Evolutionary conservation across 1,140 invertebrate genomes (phyloP).

Genomic region (Drosophila elegans): DNA sequence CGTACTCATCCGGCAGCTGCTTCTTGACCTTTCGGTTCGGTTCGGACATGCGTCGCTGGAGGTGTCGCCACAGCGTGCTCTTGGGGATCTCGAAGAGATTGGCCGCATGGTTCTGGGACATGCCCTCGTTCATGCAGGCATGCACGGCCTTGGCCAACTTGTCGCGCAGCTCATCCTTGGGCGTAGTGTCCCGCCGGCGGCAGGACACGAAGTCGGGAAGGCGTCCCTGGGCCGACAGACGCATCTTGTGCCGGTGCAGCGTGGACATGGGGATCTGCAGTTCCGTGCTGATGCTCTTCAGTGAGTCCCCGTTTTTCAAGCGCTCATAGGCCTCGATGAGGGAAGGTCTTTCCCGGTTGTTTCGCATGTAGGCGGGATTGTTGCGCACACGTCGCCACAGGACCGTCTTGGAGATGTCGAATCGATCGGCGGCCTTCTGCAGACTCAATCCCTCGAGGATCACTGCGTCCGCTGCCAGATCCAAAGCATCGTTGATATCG

Average conservation of each 20-base stretch:
- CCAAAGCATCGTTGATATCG: constrained; percentile 82
- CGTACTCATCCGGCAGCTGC: constrained; percentile 60
- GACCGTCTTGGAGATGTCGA: constrained; percentile 87
- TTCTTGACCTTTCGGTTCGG: constrained; percentile 63
- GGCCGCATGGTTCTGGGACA: constrained; percentile 87
- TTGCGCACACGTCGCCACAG: constrained; percentile 87
- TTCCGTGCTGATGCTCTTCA: constrained; percentile 86
- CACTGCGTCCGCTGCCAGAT: constrained; percentile 86
- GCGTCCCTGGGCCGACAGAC: constrained; percentile 86
- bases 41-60: constrained; percentile 84
- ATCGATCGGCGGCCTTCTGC: constrained; percentile 86
- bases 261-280: constrained; percentile 87
- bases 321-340: constrained; percentile 86
- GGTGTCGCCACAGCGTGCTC: constrained; percentile 87
- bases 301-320: constrained; percentile 86
- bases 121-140: constrained; percentile 86
- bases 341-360: constrained; percentile 85
- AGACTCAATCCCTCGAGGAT: constrained; percentile 86
- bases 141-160: constrained; percentile 86
- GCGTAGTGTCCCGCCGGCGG: constrained; percentile 85
- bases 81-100: constrained; percentile 87
- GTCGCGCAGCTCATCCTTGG: constrained; percentile 85
- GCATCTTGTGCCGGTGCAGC: constrained; percentile 87
- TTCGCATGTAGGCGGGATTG: constrained; percentile 85
- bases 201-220: constrained; percentile 85